Base-by-base conservation (phyloP, 2,797 vertebrate genomes). In the Dryobates pubescens region DNA sequence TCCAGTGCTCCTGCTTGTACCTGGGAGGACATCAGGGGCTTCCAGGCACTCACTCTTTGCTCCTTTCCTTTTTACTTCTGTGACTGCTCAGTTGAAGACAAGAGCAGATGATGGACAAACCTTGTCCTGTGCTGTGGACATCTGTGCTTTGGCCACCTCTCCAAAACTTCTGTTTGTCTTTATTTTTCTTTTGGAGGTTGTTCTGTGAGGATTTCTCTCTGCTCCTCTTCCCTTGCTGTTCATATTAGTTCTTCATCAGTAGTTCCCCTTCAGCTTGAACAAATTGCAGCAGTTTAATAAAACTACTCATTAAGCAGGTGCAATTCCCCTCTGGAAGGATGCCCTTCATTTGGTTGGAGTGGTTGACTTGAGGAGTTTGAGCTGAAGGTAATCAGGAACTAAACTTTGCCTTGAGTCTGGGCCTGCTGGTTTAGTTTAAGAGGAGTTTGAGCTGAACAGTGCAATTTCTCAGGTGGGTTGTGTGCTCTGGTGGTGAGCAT, bases 201-300 rank as follows among this genome's bases (percentile, higher is more conserved):
- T 77, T 88, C 89, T 15, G 10, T 6, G 75, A 69, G 58, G 27
- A 27, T 81, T 90, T 86, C 56, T 63, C 20, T 80, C 68, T 22
- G 7, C 65, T 87, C 47, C 71, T 85, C 67, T 83, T 88, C 78
- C 51, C 56, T 83, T 6, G 3, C 91, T 71, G 51, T 64, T 86
- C 59, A 4, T 36, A 77, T 90, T 83, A 83, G 89, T 86, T 93
- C 81, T 86, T 53, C 87, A 26, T 88, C 84, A 92, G 70, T 68
- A 56, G 70, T 57, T 77, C 67, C 88, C 82, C 73, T 86, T 86
- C 89, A 92, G 45, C 88, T 78, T 78, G 78, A 94, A 84, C 82
- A 86, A 82, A 78, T 86, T 45, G 30, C 82, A 72, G 30, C 9
- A 3, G 41, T 90, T 86, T 58, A 61, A 86, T 73, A 54, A 85